Conservation (phyloP, 2,113 vertebrate genomes). For the Phyllostomus discolor region DNA sequence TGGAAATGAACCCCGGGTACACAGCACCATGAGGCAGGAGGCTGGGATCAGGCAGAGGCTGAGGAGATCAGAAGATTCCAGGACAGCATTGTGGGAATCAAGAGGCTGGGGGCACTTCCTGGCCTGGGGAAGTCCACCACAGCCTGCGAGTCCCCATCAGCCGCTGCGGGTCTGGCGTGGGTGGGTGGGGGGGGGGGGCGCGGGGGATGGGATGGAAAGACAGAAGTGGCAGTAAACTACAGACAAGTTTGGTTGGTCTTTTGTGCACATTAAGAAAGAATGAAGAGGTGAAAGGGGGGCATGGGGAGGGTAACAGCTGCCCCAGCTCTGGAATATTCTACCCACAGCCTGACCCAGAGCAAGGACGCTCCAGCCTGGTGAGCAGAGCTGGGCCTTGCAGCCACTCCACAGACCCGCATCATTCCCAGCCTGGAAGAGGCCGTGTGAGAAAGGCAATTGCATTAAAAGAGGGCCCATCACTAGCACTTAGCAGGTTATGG, state of each 20-base stretch:
- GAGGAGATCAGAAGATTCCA: background rate
- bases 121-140: background rate
- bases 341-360: background rate
- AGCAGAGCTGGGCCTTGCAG: background rate
- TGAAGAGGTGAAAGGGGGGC: background rate
- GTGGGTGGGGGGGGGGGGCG: too few relatives aligned
- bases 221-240: background rate
- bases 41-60: background rate
- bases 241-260: background rate
- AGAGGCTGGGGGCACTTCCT: background rate
- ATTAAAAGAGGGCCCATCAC: background rate
- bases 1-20: background rate
- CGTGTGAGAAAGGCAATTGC: background rate
- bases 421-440: background rate
- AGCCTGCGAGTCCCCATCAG: background rate
- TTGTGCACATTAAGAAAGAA: background rate
- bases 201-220: background rate
- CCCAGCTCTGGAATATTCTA: background rate
- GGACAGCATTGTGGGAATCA: background rate
- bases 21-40: background rate
- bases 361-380: background rate
- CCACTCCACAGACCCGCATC: background rate
- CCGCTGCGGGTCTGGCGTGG: background rate
- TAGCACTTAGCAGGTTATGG: background rate
- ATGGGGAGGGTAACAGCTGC: background rate